A percentile compares a stretch with the other conserved stretches of the same genome.
phyloP scores from a whole-genome alignment of 1,140 invertebrate genomes.

The Drosophila pseudoananassae region DNA sequence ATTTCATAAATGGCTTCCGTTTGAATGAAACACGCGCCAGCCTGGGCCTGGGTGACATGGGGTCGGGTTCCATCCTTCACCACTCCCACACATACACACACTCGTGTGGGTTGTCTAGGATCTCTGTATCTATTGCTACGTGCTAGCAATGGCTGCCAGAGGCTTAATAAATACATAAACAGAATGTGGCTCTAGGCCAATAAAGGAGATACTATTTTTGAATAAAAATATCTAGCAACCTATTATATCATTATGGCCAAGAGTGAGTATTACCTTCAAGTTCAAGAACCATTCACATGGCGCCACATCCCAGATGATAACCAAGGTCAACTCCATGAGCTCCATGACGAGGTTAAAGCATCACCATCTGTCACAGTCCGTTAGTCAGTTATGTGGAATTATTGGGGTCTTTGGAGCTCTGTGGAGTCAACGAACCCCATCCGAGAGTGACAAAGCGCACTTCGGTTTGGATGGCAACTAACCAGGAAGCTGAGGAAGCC shows the following conservation, averaged over 20 bases:
- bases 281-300: slow-evolving; percentile 5
- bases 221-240: too few relatives aligned
- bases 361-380: slow-evolving; percentile 36
- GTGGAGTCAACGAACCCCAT: slow-evolving; percentile 40
- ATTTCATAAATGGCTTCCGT: slow-evolving; percentile 79
- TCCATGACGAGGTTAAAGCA: slow-evolving; percentile 26
- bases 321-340: slow-evolving; percentile 57
- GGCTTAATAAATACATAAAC: slow-evolving; percentile 69
- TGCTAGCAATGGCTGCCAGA: slow-evolving; percentile 24
- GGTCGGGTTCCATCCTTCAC: too few relatives aligned
- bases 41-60: too few relatives aligned
- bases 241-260: background rate
- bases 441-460: slow-evolving; percentile 37
- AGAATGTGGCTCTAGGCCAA: slow-evolving; percentile 8
- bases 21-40: slow-evolving; percentile 65
- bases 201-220: background rate
- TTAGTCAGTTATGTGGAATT: slow-evolving; percentile 43
- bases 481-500: slow-evolving; percentile 43
- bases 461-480: slow-evolving; percentile 31
- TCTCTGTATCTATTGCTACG: slow-evolving; percentile 32
- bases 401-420: background rate
- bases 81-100: background rate
- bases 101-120: slow-evolving; percentile 31
- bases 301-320: slow-evolving; percentile 36
- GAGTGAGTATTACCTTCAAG: slow-evolving; percentile 8